Evolutionary conservation across 1,140 invertebrate genomes (phyloP).

Genomic region (Caenorhabditis briggsae): DNA sequence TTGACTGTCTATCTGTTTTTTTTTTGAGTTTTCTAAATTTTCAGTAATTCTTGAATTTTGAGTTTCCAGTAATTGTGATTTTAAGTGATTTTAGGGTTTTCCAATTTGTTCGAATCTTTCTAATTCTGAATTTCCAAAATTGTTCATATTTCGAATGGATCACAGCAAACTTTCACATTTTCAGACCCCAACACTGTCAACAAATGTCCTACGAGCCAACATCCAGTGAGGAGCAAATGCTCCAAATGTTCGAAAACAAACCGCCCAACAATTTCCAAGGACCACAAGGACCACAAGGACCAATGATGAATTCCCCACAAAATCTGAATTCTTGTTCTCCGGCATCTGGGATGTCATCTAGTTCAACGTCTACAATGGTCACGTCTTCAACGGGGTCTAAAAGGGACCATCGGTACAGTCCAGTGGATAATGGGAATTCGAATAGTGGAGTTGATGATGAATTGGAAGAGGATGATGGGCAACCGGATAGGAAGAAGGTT

Average conservation of each 20-base stretch:
- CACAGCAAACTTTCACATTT: neutral
- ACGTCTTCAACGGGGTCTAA: neutral
- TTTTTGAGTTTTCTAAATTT: too few relatives aligned
- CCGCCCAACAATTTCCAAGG: neutral
- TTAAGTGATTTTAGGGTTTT: too few relatives aligned
- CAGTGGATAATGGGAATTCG: neutral
- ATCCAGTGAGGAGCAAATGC: constrained; percentile 22
- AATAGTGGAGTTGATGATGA: constrained; percentile 22
- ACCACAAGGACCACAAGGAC: neutral
- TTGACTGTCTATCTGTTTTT: too few relatives aligned
- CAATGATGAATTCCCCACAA: neutral
- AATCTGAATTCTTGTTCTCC: neutral
- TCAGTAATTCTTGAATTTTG: too few relatives aligned
- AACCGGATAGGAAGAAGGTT: constrained; percentile 24
- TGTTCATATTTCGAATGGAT: too few relatives aligned
- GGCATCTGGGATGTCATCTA: neutral
- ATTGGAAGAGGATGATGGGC: constrained; percentile 14
- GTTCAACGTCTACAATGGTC: neutral
- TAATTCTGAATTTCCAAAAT: too few relatives aligned
- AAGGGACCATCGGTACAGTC: neutral
- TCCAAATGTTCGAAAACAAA: neutral
- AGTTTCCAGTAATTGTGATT: too few relatives aligned
- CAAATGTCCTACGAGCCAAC: constrained; percentile 4
- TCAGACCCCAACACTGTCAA: neutral
- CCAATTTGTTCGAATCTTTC: too few relatives aligned